Base-by-base conservation (phyloP, 2,888 invertebrate genomes). In the Tuberolachnus salignus region DNA sequence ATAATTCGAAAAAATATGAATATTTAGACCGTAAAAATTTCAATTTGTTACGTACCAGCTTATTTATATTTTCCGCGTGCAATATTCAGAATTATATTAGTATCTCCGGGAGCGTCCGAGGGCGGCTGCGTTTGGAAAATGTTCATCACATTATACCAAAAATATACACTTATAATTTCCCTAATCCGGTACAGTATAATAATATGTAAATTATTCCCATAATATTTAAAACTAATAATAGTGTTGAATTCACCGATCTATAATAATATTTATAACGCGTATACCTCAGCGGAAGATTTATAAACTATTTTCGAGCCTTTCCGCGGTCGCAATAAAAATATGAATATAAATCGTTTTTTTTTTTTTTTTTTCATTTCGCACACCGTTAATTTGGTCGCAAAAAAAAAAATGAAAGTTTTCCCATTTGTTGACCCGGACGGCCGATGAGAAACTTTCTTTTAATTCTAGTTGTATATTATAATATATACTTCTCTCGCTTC, bases 391-490 rank as follows among this genome's bases (percentile, higher is more conserved):
- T 66, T 42, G 55, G 49, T 78, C 67, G n/a, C 34, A 10, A 34
- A 59, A 66, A 67, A 78, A 59, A 34, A 34, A 34, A 10, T 19
- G 49, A 66, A 67, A 78, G 67, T 67, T 78, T 78, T 67, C 49
- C 67, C 67, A 67, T 67, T 67, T 59, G 64, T 75, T 66, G 55
- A 66, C 64, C 55, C 55, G 14, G 16, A 11, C 13, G 46, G 49
- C 23, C 19, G 42, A 23, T 14, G 14, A 23, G 6, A 57, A 66
- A 66, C n/a, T 66, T 26, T 23, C 26, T 46, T 75, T 66, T 57
- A 66, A 55, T 53, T 66, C 46, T 46, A 21, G 46, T 26, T 19
- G 21, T 21, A n/a, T 46, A 44, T 23, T 55, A 51, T 19, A 6
- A 14, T 1, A 6, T 6, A 19, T 19, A 16, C 49, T 1, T 1